Percentiles rank a stretch among this genome's conserved stretches.
These are phyloP conservation scores for Callospermophilus lateralis DNA, from an alignment of 2,113 vertebrate genomes.

Conservation along the genomic window DNA sequence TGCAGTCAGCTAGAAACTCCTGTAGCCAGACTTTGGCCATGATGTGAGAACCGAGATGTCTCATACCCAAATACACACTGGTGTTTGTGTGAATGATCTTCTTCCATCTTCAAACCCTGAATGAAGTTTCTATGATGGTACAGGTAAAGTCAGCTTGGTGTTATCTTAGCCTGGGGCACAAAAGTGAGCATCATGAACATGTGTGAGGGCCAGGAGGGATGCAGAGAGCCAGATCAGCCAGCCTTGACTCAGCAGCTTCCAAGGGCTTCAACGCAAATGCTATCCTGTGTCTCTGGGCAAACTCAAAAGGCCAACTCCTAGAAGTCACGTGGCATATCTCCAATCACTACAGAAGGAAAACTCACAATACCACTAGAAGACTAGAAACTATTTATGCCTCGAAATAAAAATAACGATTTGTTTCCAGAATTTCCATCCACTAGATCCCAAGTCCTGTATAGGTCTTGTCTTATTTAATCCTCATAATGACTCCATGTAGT, in stretches of 20 bases:
- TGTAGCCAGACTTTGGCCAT: neutral
- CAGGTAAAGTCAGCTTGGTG: neutral
- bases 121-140: neutral
- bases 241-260: neutral
- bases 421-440: neutral
- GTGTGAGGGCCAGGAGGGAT: neutral
- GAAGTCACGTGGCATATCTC: neutral
- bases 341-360: neutral
- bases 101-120: neutral
- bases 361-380: neutral
- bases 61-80: neutral
- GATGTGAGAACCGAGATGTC: neutral
- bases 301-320: neutral
- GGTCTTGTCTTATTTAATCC: neutral
- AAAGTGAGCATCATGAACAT: neutral
- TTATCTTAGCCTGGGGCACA: neutral
- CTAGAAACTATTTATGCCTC: neutral
- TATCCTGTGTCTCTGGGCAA: neutral
- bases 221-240: neutral
- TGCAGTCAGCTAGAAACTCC: neutral
- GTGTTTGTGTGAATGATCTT: neutral
- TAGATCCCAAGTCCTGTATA: neutral
- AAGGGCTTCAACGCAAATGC: neutral
- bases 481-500: neutral
- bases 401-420: neutral